A percentile compares a stretch with the other conserved stretches of the same genome.
Evolutionary conservation across 2,797 vertebrate species (phyloP).

Genomic region (Leptoclinus maculatus): DNA sequence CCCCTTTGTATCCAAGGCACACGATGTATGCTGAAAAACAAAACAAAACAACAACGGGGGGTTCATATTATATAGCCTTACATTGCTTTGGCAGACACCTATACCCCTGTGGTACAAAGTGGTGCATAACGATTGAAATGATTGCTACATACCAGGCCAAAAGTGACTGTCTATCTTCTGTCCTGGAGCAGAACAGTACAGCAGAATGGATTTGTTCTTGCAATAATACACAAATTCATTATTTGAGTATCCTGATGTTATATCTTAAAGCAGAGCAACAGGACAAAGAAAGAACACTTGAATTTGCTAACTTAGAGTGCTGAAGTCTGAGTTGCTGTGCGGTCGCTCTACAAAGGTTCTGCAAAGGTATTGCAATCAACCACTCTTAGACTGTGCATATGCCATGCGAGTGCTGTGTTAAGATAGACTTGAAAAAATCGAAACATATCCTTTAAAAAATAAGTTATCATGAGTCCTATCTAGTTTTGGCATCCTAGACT

Average conservation of each 20-base stretch:
- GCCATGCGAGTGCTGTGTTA: background rate
- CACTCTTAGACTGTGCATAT: background rate
- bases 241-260: background rate
- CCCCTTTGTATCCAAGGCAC: background rate
- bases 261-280: background rate
- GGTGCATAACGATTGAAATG: background rate
- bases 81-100: background rate
- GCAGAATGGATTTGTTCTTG: background rate
- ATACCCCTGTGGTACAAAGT: background rate
- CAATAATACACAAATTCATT: background rate
- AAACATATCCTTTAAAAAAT: background rate
- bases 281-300: slow-evolving; percentile 3
- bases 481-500: background rate
- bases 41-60: background rate
- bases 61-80: background rate
- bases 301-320: background rate
- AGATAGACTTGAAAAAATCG: background rate
- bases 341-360: background rate
- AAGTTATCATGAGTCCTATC: background rate
- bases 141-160: background rate
- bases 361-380: background rate
- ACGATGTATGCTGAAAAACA: background rate
- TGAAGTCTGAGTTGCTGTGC: background rate
- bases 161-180: background rate
- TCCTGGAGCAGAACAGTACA: background rate